Conservation (phyloP, 2,888 invertebrate species). For the Theretra japonica region DNA sequence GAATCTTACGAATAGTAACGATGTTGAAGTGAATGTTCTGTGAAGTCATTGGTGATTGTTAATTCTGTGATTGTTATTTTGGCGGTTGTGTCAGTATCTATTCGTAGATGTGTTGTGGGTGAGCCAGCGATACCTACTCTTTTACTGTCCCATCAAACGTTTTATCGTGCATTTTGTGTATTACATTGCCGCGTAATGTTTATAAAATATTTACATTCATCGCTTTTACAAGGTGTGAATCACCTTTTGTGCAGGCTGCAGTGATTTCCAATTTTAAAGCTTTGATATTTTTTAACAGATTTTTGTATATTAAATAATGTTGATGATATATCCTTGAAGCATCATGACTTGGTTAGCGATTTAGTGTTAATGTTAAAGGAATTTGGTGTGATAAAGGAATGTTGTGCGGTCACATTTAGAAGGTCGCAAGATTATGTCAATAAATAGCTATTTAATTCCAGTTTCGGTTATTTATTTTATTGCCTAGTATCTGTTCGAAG, state of each 20-base stretch:
- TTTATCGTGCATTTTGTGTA: slow-evolving; percentile 58
- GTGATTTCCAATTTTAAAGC: neutral
- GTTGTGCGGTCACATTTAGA: slow-evolving; percentile 45
- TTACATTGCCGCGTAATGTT: slow-evolving; percentile 47
- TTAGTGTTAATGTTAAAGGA: slow-evolving; percentile 45
- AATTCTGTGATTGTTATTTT: slow-evolving; percentile 70
- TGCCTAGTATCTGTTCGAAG: no score
- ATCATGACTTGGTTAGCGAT: slow-evolving; percentile 44
- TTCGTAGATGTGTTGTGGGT: slow-evolving; percentile 70
- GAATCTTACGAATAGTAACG: slow-evolving; percentile 48
- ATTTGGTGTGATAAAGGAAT: slow-evolving; percentile 49
- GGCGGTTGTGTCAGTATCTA: slow-evolving; percentile 66
- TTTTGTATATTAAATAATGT: slow-evolving; percentile 36
- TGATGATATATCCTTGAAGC: slow-evolving; percentile 11
- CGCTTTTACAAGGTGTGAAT: slow-evolving; percentile 33
- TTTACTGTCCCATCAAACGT: slow-evolving; percentile 65
- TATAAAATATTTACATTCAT: slow-evolving; percentile 45
- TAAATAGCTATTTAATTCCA: neutral
- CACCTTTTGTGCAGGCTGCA: slow-evolving; percentile 24
- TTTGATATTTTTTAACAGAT: slow-evolving; percentile 16
- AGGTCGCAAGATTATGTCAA: slow-evolving; percentile 29
- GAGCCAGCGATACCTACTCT: slow-evolving; percentile 61
- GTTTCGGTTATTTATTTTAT: no score
- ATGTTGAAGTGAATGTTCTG: slow-evolving; percentile 39
- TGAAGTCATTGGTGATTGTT: slow-evolving; percentile 57